phyloP scores from a whole-genome alignment of 1,140 invertebrate species.

The Diabrotica undecimpunctata region DNA sequence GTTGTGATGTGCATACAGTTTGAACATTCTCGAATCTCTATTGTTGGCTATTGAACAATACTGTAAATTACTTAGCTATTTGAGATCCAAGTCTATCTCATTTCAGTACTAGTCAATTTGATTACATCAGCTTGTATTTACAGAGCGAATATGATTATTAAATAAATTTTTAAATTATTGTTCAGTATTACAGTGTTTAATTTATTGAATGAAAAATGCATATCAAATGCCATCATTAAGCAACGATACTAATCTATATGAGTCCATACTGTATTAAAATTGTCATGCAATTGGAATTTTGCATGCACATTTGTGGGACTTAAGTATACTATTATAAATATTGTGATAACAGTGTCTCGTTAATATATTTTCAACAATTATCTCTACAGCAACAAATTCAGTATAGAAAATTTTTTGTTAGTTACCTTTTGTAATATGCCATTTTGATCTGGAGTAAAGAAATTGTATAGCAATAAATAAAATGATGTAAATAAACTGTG shows the following conservation, averaged over 20 bases:
- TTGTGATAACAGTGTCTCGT: conserved; percentile 20
- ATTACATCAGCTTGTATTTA: conserved; percentile 19
- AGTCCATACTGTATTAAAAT: not conserved
- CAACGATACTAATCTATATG: not conserved
- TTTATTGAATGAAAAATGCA: conserved; percentile 21
- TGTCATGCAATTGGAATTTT: not conserved
- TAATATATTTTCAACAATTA: conserved; percentile 13
- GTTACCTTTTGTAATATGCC: conserved; percentile 30
- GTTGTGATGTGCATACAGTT: conserved; percentile 25
- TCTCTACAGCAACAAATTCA: conserved; percentile 8
- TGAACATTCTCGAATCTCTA: conserved; percentile 27
- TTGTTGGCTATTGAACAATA: conserved; percentile 21
- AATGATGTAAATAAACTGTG: conserved; percentile 19
- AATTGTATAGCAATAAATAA: conserved; percentile 30
- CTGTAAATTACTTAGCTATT: conserved; percentile 21
- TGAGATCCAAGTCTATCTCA: conserved; percentile 19
- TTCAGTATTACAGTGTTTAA: conserved; percentile 31
- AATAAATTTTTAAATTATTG: conserved; percentile 25
- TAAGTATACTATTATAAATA: conserved; percentile 5
- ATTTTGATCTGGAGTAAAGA: conserved; percentile 19
- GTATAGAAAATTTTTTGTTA: conserved; percentile 21
- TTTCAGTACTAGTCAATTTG: conserved; percentile 29
- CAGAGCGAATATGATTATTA: conserved; percentile 16
- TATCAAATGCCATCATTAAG: conserved; percentile 7
- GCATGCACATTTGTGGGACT: not conserved